A percentile compares a stretch with the other conserved stretches of the same genome.
phyloP scores from a whole-genome alignment of 2,888 invertebrate species.

The Oscheius sp. region DNA sequence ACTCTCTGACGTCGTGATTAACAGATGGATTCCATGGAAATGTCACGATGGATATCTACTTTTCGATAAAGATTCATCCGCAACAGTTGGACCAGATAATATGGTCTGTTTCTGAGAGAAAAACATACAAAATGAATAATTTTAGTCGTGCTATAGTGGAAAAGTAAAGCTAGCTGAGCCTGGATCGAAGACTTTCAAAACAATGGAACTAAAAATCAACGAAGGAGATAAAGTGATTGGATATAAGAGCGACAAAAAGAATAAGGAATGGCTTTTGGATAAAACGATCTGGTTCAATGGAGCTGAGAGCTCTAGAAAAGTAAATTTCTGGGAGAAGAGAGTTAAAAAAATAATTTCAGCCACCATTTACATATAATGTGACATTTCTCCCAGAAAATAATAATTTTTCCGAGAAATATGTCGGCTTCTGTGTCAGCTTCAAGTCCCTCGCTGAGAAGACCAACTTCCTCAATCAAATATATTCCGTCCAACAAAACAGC shows the following conservation, averaged over 20 bases:
- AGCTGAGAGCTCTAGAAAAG: constrained; percentile 52
- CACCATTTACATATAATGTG: constrained; percentile 8
- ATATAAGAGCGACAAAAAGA: constrained; percentile 47
- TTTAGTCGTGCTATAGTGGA: constrained; percentile 53
- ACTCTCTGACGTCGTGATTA: constrained; percentile 40
- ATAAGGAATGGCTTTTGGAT: constrained; percentile 57
- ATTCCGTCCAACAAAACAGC: constrained; percentile 35
- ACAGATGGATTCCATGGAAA: constrained; percentile 48
- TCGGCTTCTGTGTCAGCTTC: constrained; percentile 47
- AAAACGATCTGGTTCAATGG: constrained; percentile 63
- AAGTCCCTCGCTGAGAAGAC: constrained; percentile 35
- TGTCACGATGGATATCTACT: constrained; percentile 41
- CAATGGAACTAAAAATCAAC: constrained; percentile 62
- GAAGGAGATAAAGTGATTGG: constrained; percentile 30
- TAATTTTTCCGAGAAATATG: constrained; percentile 24
- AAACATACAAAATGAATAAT: not conserved
- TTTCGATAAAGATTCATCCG: constrained; percentile 38
- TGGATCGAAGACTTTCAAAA: constrained; percentile 64
- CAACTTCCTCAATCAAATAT: constrained; percentile 44
- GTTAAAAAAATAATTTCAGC: too few relatives aligned
- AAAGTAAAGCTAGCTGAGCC: constrained; percentile 66
- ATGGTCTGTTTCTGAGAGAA: constrained; percentile 27
- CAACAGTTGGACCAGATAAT: constrained; percentile 34
- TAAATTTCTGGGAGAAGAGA: not conserved
- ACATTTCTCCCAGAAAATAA: constrained; percentile 26